These are phyloP conservation scores for Leptura quadrifasciata DNA, from an alignment of 2,888 invertebrate species.

Conservation along the genomic window DNA sequence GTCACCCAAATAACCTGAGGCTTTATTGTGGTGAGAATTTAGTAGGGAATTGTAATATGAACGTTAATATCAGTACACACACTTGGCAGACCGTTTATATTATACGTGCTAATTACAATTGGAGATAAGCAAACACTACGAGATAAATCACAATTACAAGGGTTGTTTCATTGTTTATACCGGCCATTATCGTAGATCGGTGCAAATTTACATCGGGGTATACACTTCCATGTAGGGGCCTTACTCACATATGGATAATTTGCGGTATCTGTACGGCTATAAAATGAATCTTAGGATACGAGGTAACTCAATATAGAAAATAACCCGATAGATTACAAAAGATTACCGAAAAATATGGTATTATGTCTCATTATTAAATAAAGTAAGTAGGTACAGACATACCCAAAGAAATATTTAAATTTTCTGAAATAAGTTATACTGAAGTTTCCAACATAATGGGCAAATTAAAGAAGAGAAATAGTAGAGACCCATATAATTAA, in stretches of 20 bases:
- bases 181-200: conserved; percentile 42
- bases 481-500: no score
- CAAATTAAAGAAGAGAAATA: no score
- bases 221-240: conserved; percentile 17
- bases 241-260: conserved; percentile 21
- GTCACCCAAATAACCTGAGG: conserved; percentile 52
- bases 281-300: conserved; percentile 5
- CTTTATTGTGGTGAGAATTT: conserved; percentile 49
- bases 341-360: no score
- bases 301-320: conserved; percentile 4
- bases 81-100: conserved; percentile 61
- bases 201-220: conserved; percentile 35
- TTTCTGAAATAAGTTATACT: no score
- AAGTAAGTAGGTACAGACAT: no score
- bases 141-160: conserved; percentile 64
- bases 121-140: conserved; percentile 64
- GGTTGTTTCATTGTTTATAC: conserved; percentile 40
- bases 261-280: conserved; percentile 13
- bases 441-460: no score
- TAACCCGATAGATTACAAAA: not conserved
- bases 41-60: conserved; percentile 52
- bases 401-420: no score
- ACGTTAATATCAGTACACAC: conserved; percentile 60
- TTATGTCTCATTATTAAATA: no score
- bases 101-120: conserved; percentile 66